A percentile compares a stretch with the other conserved stretches of the same genome.
Evolutionary conservation across 2,888 invertebrate genomes (phyloP).

Genomic region (Dromius quadrimaculatus): DNA sequence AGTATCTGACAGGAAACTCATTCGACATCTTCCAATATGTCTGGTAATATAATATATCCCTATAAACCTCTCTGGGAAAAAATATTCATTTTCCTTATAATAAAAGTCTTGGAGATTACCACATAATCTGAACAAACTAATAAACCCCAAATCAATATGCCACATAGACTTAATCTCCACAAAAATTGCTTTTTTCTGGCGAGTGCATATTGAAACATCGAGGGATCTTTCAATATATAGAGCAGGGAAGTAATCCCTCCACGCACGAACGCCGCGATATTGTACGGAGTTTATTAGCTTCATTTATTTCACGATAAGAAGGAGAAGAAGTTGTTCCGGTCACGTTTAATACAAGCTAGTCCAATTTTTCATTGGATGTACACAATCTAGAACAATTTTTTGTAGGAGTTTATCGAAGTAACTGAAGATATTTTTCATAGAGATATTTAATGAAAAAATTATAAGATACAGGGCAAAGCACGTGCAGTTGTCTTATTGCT

Average conservation of each 20-base stretch:
- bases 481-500: too few species aligned
- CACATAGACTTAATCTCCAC: neutral
- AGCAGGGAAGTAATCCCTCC: constrained; percentile 6
- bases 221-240: neutral
- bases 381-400: constrained; percentile 6
- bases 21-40: too few species aligned
- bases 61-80: too few species aligned
- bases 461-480: too few species aligned
- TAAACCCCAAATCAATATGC: constrained; percentile 1
- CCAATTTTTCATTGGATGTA: constrained; percentile 17
- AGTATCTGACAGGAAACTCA: too few species aligned
- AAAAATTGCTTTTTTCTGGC: constrained; percentile 7
- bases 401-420: too few species aligned
- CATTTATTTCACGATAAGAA: constrained; percentile 18
- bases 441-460: too few species aligned
- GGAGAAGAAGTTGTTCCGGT: constrained; percentile 6
- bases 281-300: constrained; percentile 28
- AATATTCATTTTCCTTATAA: neutral
- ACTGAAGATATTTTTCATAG: neutral
- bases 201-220: constrained; percentile 21
- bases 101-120: neutral
- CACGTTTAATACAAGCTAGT: constrained; percentile 12
- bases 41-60: too few species aligned
- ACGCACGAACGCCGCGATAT: constrained; percentile 6
- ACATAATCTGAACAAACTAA: constrained; percentile 28